phyloP scores from a whole-genome alignment of 2,113 vertebrate genomes.

The Microcebus tavaratra region DNA sequence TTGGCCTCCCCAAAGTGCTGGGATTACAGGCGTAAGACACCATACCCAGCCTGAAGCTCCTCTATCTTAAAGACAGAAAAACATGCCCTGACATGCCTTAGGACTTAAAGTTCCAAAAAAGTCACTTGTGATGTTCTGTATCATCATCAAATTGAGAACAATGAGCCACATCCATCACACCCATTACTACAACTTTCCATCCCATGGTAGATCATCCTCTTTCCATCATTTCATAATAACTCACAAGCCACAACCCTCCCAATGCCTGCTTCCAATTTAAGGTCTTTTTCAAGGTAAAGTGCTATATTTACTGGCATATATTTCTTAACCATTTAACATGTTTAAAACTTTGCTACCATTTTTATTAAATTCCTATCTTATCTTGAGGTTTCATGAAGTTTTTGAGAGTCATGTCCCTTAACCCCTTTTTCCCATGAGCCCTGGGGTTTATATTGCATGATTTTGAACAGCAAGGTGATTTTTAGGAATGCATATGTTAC shows the following conservation, averaged over 20 bases:
- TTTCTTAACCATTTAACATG: neutral
- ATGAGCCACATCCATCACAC: neutral
- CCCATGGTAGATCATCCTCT: neutral
- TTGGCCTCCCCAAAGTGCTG: no score
- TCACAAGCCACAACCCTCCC: neutral
- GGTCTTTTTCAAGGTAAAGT: neutral
- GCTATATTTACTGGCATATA: neutral
- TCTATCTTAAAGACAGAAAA: neutral
- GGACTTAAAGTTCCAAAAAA: neutral
- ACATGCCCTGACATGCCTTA: neutral
- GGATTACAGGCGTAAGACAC: no score
- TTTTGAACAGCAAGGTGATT: neutral
- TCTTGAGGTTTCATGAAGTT: neutral
- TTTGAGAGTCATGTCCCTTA: neutral
- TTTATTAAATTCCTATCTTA: neutral
- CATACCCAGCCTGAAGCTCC: neutral
- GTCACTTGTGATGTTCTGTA: neutral
- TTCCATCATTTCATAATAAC: neutral
- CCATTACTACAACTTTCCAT: neutral
- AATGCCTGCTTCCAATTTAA: neutral
- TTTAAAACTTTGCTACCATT: neutral
- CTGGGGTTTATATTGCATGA: neutral
- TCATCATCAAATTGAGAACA: neutral
- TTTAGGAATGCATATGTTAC: neutral
- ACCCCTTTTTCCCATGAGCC: neutral